phyloP scores from a whole-genome alignment of 2,888 invertebrate species.

The Aspidiotus destructor region DNA sequence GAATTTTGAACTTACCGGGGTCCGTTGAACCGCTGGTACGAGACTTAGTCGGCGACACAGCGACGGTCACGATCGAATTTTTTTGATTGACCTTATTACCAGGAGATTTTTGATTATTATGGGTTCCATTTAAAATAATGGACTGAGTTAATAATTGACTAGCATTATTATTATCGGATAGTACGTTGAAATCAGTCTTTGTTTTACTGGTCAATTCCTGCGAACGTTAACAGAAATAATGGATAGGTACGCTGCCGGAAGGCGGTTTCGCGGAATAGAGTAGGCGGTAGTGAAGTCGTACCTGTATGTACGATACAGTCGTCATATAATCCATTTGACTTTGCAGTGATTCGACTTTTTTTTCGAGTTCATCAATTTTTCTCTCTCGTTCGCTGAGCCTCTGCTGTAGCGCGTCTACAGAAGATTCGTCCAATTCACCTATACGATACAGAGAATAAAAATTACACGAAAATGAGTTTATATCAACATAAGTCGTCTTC shows the following conservation, averaged over 20 bases:
- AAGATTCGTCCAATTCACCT: not conserved
- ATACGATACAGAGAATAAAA: too few species aligned
- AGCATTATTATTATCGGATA: not conserved
- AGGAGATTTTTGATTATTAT: not conserved
- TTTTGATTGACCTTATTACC: not conserved
- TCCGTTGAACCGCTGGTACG: not conserved
- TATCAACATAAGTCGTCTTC: too few species aligned
- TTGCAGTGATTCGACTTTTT: conserved; percentile 44
- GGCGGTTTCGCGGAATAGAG: not conserved
- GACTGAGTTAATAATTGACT: not conserved
- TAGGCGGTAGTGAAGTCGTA: conserved; percentile 1
- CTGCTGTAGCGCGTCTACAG: conserved; percentile 5
- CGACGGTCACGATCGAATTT: not conserved
- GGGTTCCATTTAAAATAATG: not conserved
- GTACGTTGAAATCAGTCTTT: conserved; percentile 8
- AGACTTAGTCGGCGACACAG: not conserved
- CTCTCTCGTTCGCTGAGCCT: conserved; percentile 42
- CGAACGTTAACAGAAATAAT: not conserved
- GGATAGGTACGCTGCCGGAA: not conserved
- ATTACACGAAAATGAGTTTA: too few species aligned
- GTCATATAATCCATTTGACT: conserved; percentile 37
- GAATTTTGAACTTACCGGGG: not conserved
- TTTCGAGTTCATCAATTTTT: conserved; percentile 42
- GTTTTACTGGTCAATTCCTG: conserved; percentile 18
- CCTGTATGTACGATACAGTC: conserved; percentile 31